These are phyloP conservation scores for Sebastiscus tertius DNA, from an alignment of 2,797 vertebrate genomes.

Conservation along the genomic window DNA sequence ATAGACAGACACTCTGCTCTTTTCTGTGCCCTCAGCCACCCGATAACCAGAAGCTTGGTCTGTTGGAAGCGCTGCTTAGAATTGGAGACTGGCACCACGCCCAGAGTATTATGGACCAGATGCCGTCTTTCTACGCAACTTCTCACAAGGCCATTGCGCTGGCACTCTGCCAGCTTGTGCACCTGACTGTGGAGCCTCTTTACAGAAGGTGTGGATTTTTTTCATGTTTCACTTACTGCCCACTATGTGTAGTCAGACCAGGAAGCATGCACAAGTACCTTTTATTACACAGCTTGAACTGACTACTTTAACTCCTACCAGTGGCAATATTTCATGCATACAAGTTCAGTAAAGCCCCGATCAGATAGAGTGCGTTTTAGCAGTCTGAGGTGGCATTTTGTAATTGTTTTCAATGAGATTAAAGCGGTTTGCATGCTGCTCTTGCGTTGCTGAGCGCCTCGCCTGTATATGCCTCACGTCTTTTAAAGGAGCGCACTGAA, in stretches of 20 bases:
- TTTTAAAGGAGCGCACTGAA: no score
- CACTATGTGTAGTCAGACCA: background rate
- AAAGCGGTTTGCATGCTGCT: no score
- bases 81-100: conserved; percentile 98
- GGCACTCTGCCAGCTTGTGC: conserved; percentile 95
- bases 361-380: no score
- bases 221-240: conserved; percentile 24
- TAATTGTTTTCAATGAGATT: no score
- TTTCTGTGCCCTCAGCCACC: conserved; percentile 83
- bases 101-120: conserved; percentile 97
- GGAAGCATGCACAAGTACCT: background rate
- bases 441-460: no score
- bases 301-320: background rate
- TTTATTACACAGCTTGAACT: background rate
- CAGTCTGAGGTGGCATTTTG: no score
- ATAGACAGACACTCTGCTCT: conserved; percentile 4
- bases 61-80: conserved; percentile 94
- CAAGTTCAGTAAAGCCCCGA: background rate
- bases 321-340: background rate
- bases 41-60: conserved; percentile 97
- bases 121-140: conserved; percentile 95
- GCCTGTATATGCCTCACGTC: no score
- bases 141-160: conserved; percentile 95
- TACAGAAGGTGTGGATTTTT: conserved; percentile 89
- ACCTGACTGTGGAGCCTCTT: conserved; percentile 94